Base-by-base conservation (phyloP, 30 jellyfish, hydroid and myxozoan genomes). In the Clytia hemisphaerica region DNA sequence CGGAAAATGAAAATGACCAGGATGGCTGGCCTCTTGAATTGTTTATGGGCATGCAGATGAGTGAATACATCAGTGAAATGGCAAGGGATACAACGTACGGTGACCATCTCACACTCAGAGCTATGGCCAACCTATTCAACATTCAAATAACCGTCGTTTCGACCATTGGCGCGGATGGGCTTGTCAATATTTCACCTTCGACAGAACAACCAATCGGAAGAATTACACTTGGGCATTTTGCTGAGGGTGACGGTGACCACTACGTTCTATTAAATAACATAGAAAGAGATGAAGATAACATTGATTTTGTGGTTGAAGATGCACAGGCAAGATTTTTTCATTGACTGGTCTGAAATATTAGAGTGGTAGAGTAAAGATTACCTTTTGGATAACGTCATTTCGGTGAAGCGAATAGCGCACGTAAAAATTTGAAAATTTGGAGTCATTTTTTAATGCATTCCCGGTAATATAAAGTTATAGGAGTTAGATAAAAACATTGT, bases 61-160 rank as follows among this genome's bases (percentile, higher is more conserved):
- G 22, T 6, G 66, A n/a, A 10, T 51, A 51, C 19, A 7, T 51
- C 12, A 10, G 19, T 14, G 19, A 26, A 10, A 51, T 51, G 66
- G 12, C 66, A n/a, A 51, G 29, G 12, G 37, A 51, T n/a, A 9
- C 33, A 51, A 51, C 66, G 28, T 51, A 51, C 19, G 66, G 66
- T 14, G 66, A 51, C 36, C 28, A 51, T 7, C 9, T 51, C 66
- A 51, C 66, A 7, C 66, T 51, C 28, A n/a, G 66, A 14, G 66
- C 66, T 14, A 21, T 21, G 9, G 66, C 66, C 9, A 21, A 51
- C 9, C 24, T 51, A 21, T 51, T 14, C 36, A 24, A 24, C 9
- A 24, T 51, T 51, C 12, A 24, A n/a, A 7, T 51, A 7, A 21
- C 14, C 12, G 12, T 51, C 12, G 66, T 51, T n/a, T 51, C 66